phyloP scores from a whole-genome alignment of 2,797 vertebrate genomes.

The Pristis pectinata region DNA sequence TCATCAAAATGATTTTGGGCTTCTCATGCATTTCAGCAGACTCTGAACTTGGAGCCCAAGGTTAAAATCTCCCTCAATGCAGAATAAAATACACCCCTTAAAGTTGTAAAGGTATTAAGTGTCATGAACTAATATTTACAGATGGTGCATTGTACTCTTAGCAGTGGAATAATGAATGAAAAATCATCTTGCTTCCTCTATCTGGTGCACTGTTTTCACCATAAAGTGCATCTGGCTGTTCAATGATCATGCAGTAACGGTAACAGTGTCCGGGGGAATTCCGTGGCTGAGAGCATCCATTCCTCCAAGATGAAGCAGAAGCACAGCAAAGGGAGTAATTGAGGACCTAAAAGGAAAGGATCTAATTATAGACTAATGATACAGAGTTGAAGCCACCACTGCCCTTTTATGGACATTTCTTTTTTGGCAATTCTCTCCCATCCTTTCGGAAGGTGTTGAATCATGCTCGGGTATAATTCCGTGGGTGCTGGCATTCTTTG shows the following conservation, averaged over 20 bases:
- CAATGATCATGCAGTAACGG: neutral
- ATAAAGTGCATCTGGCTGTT: neutral
- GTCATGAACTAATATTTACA: neutral
- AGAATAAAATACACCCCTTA: neutral
- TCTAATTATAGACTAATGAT: conserved; percentile 20
- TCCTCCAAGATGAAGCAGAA: conserved; percentile 1
- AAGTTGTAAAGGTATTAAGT: neutral
- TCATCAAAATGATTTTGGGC: neutral
- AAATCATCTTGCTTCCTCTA: neutral
- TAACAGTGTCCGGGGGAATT: neutral
- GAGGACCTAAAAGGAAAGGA: conserved; percentile 6
- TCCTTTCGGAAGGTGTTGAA: neutral
- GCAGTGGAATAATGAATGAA: neutral
- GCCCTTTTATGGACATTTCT: neutral
- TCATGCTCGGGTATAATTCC: neutral
- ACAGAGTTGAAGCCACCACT: neutral
- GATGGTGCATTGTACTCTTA: neutral
- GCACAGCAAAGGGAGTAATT: neutral
- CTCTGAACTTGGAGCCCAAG: neutral
- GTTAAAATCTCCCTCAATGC: neutral
- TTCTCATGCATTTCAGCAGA: neutral
- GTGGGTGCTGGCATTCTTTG: neutral
- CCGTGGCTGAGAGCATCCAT: conserved; percentile 14
- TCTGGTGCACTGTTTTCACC: neutral
- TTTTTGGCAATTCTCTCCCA: conserved; percentile 9